A percentile compares a stretch with the other conserved stretches of the same genome.
Conservation (phyloP, 2,113 vertebrate genomes). For the Sisor rabdophorus region DNA sequence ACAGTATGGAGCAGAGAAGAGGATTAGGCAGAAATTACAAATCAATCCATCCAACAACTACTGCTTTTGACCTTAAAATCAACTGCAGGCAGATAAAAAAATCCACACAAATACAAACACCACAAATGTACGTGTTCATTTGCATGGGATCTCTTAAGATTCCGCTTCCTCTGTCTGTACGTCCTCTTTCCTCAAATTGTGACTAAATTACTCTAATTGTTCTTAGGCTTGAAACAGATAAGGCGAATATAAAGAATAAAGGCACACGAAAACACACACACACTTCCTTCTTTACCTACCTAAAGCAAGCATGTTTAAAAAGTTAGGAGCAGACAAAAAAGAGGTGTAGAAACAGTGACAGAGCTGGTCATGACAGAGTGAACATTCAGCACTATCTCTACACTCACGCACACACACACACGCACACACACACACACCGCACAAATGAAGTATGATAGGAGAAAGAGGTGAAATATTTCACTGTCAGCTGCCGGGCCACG, state of each 20-base stretch:
- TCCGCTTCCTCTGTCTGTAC: neutral
- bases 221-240: too few relatives aligned
- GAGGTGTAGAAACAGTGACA: neutral
- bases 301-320: slow-evolving; percentile 47
- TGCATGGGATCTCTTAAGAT: too few relatives aligned
- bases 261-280: neutral
- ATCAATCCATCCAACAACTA: too few relatives aligned
- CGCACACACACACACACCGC: neutral
- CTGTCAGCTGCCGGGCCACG: slow-evolving; percentile 80
- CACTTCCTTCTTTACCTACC: slow-evolving; percentile 55
- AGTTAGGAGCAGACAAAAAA: neutral
- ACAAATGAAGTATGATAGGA: slow-evolving; percentile 78
- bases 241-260: too few relatives aligned
- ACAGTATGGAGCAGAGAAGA: neutral
- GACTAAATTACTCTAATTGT: too few relatives aligned
- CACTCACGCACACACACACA: slow-evolving; percentile 49
- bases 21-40: slow-evolving; percentile 19
- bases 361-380: slow-evolving; percentile 48
- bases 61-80: too few relatives aligned
- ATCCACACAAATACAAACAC: too few relatives aligned
- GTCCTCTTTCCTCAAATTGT: neutral
- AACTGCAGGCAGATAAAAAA: too few relatives aligned
- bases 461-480: slow-evolving; percentile 94
- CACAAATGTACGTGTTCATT: too few relatives aligned
- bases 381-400: slow-evolving; percentile 67